Evolutionary conservation across 2,113 vertebrate species (phyloP).

Genomic region (Embiotoca jacksoni): DNA sequence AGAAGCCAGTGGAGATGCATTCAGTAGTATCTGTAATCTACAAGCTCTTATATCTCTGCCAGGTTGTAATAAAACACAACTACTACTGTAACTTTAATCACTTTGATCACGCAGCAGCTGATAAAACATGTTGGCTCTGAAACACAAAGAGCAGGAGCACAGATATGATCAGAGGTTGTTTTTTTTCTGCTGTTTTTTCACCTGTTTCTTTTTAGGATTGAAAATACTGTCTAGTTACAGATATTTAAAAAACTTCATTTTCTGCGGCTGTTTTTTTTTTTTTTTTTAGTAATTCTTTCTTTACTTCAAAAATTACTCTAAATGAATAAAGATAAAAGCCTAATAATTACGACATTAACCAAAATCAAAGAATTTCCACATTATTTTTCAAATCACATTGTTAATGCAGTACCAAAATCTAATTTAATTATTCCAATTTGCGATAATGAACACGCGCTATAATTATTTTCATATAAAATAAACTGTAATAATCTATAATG

Average conservation of each 20-base stretch:
- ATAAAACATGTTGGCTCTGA: slow-evolving; percentile 31
- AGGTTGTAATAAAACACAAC: slow-evolving; percentile 43
- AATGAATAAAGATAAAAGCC: background rate
- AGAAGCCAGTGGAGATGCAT: background rate
- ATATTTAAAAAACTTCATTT: too few relatives aligned
- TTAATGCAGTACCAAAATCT: background rate
- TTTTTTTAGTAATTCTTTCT: background rate
- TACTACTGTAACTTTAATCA: slow-evolving; percentile 40
- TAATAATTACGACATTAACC: background rate
- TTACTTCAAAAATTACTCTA: background rate
- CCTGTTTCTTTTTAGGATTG: slow-evolving; percentile 11
- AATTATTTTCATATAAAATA: background rate
- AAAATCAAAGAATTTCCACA: background rate
- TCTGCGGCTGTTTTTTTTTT: background rate
- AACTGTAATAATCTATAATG: background rate
- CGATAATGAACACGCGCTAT: background rate
- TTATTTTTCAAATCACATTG: background rate
- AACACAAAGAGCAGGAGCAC: slow-evolving; percentile 21
- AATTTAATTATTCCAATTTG: background rate
- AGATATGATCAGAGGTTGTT: slow-evolving; percentile 19
- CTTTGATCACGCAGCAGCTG: slow-evolving; percentile 31
- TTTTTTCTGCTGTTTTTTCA: slow-evolving; percentile 3
- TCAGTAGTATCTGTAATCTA: slow-evolving; percentile 16
- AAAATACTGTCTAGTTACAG: background rate
- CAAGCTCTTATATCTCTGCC: slow-evolving; percentile 17